Evolutionary conservation across 2,888 invertebrate genomes (phyloP), one percentile per base, ranked within the genome.

Genomic region (Hypolimnas misippus): DNA sequence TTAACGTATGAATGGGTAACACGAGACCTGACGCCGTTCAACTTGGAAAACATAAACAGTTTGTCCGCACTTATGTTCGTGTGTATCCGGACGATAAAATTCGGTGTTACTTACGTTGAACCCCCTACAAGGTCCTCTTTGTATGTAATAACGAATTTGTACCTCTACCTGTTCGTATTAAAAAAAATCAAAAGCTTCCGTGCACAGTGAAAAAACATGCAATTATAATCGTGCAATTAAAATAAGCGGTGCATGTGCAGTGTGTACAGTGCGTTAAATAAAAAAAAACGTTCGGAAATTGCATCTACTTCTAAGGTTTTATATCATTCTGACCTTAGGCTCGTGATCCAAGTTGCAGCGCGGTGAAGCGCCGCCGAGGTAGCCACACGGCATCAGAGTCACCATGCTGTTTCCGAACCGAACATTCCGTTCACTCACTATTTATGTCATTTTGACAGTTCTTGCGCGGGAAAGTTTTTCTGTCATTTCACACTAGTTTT

Each of bases 351-450:
- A 77, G 76, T 84, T 87, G 92, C 91, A 90, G 77, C 89, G 87
- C 79, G 93, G 89, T 72, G 93, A 91, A 75, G 92, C 89, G 70
- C 93, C 89, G 83, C 93, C 93, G 81, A 94, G 88, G 89, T 93
- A 94, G 86, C 93, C 93, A 87, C 94, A 94, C 86, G 94, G 94
- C 94, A 94, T 94, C 90, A 94, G 92, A 78, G 94, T 94, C 93
- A 94, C 94, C 94, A 94, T 94, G 81, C 81, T 87, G 81, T 76
- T 77, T 67, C 63, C 46, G 62, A 58, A 64, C 76, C 76, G 74
- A 71, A 70, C 78, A 77, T 78, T 73, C 72, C 73, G 75, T 72
- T 77, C 81, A 77, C 83, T 77, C 80, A 78, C 77, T 79, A 79
- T 71, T 70, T 71, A 68, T 78, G 81, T 86, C 90, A 87, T 89